Base-by-base conservation (phyloP, 1,140 invertebrate species). In the Pectinophora gossypiella region DNA sequence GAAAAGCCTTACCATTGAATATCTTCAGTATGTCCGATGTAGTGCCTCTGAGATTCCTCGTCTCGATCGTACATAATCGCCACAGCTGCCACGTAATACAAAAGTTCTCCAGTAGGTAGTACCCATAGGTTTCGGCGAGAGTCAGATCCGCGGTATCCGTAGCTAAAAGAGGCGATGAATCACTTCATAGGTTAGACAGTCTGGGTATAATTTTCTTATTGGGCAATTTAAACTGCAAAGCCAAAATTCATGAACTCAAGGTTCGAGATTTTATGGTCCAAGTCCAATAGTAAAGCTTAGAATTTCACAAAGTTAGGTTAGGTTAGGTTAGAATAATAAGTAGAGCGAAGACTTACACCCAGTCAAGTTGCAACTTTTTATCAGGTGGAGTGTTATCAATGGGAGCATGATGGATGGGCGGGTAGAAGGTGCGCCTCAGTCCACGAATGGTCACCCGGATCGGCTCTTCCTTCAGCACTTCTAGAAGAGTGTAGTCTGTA, bases 1-100 rank as follows among this genome's bases (percentile, higher is more conserved):
- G n/a, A n/a, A 32, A 54, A 21, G 32, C 16, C 57, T 83, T 67
- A 92, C 91, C 92, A 92, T 83, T 92, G 91, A 56, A 99, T 97
- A 70, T 99, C 97, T 82, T 98, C 96, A 0, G 96, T 98, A 74
- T 99, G 97, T 2, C 95, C 97, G 6, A 91, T 92, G 70, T 99
- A 99, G 81, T 98, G 97, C 51, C 97, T 88, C 87, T 99, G 97
- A 1, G 93, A 91, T 62, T 97, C 94, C 78, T 97, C 95, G 56
- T 97, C 94, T 44, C 94, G 89, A 82, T 98, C 96, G 70, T 95
- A 96, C 69, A 99, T 91, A 7, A 99, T 93, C 0, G 96, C 97
- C 1, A 98, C 93, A 0, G 96, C 95, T 0, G 96, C 96, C 1
- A 97, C 95, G 74, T 95, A 98, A 84, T 98, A 99, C 21, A 98